These are phyloP conservation scores for Temnothorax ravouxi DNA, from an alignment of 2,888 invertebrate genomes.

Conservation along the genomic window DNA sequence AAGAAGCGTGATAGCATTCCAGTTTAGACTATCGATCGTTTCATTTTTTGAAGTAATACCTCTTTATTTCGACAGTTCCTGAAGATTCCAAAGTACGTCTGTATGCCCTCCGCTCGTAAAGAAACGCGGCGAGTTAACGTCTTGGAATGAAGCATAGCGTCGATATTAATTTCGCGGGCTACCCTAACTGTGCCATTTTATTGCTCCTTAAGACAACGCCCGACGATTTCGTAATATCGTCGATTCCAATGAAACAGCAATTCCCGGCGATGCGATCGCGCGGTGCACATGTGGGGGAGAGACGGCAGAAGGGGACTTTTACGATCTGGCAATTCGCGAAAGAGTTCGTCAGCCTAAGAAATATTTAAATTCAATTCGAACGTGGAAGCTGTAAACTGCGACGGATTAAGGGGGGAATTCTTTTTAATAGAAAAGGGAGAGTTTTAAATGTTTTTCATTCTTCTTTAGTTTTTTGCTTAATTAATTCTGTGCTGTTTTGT, in stretches of 20 bases:
- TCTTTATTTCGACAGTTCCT: constrained; percentile 1
- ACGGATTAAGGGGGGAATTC: constrained; percentile 12
- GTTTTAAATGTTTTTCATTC: no score
- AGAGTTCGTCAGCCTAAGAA: constrained; percentile 74
- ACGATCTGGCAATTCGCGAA: constrained; percentile 72
- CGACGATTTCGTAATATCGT: constrained; percentile 72
- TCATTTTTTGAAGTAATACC: not conserved
- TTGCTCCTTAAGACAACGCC: constrained; percentile 70
- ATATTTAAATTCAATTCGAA: constrained; percentile 66
- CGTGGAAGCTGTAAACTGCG: constrained; percentile 61
- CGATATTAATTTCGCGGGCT: constrained; percentile 69
- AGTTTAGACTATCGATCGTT: not conserved
- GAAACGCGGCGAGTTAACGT: constrained; percentile 56
- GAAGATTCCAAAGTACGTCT: not conserved
- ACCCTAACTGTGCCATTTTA: constrained; percentile 65
- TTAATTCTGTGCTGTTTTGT: not conserved
- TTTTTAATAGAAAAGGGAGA: not conserved
- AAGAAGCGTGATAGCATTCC: not conserved
- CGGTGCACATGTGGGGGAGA: not conserved
- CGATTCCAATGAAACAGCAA: constrained; percentile 70
- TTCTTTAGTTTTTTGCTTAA: not conserved
- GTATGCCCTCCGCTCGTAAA: constrained; percentile 57
- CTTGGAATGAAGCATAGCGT: constrained; percentile 61
- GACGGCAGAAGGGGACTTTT: constrained; percentile 55
- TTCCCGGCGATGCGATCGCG: constrained; percentile 62